Evolutionary conservation across 1,140 invertebrate genomes (phyloP), one percentile per base, ranked within the genome.

Genomic region (Dolichoris vasculosae): DNA sequence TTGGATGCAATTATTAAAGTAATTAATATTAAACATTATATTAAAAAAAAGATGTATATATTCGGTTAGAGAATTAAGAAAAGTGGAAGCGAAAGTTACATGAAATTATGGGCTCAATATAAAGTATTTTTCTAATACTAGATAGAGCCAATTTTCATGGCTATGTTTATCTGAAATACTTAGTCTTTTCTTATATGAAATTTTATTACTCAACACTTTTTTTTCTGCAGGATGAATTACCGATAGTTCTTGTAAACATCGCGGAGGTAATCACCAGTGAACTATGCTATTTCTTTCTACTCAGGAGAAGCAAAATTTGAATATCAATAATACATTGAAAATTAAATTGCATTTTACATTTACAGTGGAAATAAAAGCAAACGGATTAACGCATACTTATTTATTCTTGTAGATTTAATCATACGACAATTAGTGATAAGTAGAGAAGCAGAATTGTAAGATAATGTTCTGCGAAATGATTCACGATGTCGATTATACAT

Each of bases 391-490:
- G 43, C 46, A 30, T 32, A 46, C 80, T 26, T 15, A 64, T 51
- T 20, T 26, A 32, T 76, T 30, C 0, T 11, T 32, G n/a, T 4
- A 30, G 17, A 71, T 82, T 67, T 43, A 67, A 71, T 82, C 67
- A 67, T 8, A 30, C 67, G 82, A 26, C 71, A 83, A 83, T 83
- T 71, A 83, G 51, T 73, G 48, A 40, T 1, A 2, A 59, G 55
- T 55, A 26, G 20, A 2, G 55, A 26, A 26, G 55, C 2, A 3
- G 23, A 26, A 81, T 81, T 32, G 40, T 40, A 81, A 43, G 64
- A n/a, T 69, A 81, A 81, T 64, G 64, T 69, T 71, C 79, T 81
- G 64, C 79, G 64, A 81, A 81, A 81, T 71, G 64, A 81, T 80
- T 23, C 64, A 43, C 46, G 59, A 26, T 48, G 59, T 20, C 55